Percentiles rank a stretch among this genome's conserved stretches.
Conservation (phyloP, 2,797 vertebrate genomes). For the Sciurus vulgaris region DNA sequence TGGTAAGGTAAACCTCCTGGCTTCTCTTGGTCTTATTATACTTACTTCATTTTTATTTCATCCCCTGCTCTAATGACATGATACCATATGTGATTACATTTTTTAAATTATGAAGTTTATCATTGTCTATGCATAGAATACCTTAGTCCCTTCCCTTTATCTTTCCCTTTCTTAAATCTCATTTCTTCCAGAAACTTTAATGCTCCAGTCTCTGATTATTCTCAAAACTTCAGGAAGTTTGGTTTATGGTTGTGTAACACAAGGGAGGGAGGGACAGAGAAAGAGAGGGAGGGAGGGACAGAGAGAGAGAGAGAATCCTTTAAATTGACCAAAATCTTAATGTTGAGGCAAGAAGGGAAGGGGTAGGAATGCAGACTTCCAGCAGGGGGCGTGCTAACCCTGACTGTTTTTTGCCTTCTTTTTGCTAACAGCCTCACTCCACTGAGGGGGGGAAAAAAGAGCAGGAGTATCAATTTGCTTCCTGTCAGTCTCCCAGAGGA, state of each 20-base stretch:
- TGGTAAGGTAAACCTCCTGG: not conserved
- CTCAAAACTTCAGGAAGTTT: not conserved
- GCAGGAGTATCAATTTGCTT: not conserved
- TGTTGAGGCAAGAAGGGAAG: not conserved
- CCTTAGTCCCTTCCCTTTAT: not conserved
- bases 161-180: not conserved
- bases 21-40: not conserved
- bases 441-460: not conserved
- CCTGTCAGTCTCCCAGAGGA: not conserved
- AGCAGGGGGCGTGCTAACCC: not conserved
- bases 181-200: not conserved
- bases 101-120: not conserved
- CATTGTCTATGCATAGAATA: not conserved
- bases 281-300: too few relatives aligned
- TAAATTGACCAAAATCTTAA: not conserved
- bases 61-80: not conserved
- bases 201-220: not conserved
- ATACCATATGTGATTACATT: not conserved
- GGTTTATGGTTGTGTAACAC: not conserved
- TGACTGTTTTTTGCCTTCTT: fast-evolving
- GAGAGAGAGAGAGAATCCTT: not conserved
- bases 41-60: not conserved
- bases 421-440: not conserved
- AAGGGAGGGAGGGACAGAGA: not conserved
- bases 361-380: not conserved